Evolutionary conservation across 30 jellyfish, hydroid and myxozoan genomes (phyloP).

Genomic region (Turritopsis dohrnii): DNA sequence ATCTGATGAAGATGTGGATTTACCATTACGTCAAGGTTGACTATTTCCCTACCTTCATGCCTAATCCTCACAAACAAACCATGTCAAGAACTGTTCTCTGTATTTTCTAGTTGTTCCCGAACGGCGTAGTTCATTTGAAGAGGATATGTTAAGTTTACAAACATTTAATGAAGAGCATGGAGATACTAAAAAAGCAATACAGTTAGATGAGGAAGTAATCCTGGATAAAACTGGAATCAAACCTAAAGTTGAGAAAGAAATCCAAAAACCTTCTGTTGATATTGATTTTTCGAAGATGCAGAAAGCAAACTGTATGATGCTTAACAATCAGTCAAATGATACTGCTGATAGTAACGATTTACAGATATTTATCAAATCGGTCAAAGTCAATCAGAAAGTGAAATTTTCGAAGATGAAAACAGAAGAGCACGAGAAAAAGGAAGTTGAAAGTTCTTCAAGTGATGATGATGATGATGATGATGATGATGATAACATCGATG

Average conservation of each 20-base stretch:
- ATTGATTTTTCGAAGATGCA: neutral
- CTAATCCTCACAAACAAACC: neutral
- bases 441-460: neutral
- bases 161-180: neutral
- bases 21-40: conserved; percentile 18
- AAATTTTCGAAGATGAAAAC: conserved; percentile 14
- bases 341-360: neutral
- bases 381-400: neutral
- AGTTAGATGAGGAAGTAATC: neutral
- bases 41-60: neutral
- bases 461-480: neutral
- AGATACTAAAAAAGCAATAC: neutral
- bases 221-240: neutral
- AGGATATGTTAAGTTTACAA: neutral
- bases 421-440: conserved; percentile 18
- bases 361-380: neutral
- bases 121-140: conserved; percentile 6
- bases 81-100: neutral
- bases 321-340: neutral
- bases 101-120: conserved; percentile 9
- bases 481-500: neutral
- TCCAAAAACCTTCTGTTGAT: neutral
- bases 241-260: neutral
- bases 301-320: neutral
- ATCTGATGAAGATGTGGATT: conserved; percentile 1